Evolutionary conservation across 2,888 invertebrate genomes (phyloP).

Genomic region (Myopa tessellatipennis): DNA sequence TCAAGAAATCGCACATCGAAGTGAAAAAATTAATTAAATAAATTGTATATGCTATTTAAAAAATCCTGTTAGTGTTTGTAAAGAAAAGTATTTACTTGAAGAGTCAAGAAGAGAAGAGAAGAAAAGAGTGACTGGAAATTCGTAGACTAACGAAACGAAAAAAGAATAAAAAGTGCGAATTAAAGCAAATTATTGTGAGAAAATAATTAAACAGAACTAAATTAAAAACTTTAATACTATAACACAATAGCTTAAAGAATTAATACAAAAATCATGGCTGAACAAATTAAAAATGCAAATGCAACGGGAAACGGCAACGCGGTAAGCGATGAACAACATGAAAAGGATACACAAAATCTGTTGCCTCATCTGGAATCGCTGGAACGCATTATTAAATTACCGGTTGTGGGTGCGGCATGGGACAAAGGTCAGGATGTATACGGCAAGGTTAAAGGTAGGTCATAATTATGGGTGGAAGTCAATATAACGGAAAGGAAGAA

Average conservation of each 20-base stretch:
- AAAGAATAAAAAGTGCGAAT: constrained; percentile 55
- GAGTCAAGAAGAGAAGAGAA: not conserved
- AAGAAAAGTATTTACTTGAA: constrained; percentile 35
- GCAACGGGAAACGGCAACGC: constrained; percentile 52
- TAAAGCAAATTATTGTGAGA: not conserved
- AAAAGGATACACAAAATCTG: constrained; percentile 64
- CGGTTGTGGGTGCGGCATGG: constrained; percentile 72
- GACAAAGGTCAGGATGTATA: constrained; percentile 72
- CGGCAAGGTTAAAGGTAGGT: constrained; percentile 72
- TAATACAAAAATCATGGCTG: constrained; percentile 47
- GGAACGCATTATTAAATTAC: constrained; percentile 71
- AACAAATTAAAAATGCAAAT: constrained; percentile 53
- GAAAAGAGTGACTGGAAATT: too few species aligned
- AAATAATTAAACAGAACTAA: constrained; percentile 12
- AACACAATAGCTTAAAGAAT: constrained; percentile 16
- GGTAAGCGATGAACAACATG: constrained; percentile 44
- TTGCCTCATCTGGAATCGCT: constrained; percentile 71
- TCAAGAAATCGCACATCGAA: not conserved
- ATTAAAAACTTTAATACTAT: constrained; percentile 9
- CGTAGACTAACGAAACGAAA: not conserved
- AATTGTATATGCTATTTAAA: not conserved
- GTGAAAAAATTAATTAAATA: constrained; percentile 20
- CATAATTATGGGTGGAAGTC: too few species aligned
- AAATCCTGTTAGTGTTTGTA: constrained; percentile 2
- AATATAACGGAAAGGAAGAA: not conserved